Conservation (phyloP, 2,797 vertebrate species). For the Pyrrhura leucotis region DNA sequence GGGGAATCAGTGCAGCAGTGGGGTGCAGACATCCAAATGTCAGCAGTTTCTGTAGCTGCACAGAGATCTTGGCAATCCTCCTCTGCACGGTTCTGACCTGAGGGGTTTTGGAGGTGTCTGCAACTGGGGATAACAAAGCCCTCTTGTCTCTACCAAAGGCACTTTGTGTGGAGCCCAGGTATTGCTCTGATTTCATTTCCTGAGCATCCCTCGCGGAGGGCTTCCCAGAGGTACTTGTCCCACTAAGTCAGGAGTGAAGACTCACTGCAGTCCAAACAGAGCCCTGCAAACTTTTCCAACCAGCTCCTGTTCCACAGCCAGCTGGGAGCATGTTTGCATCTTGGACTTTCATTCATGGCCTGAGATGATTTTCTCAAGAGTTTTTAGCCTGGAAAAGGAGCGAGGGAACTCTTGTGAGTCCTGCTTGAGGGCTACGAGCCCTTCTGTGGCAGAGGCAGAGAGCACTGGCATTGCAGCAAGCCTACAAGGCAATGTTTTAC, state of each 20-base stretch:
- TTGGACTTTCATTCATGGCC: background rate
- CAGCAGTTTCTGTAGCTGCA: background rate
- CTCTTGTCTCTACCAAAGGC: slow-evolving; percentile 52
- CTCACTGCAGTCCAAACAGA: background rate
- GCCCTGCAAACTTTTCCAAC: slow-evolving; percentile 4
- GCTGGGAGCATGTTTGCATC: background rate
- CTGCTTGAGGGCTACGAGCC: background rate
- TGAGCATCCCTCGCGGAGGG: slow-evolving; percentile 3
- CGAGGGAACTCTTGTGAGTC: background rate
- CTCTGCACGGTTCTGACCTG: slow-evolving; percentile 21
- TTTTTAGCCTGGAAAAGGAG: background rate
- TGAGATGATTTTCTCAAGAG: background rate
- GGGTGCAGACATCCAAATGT: background rate
- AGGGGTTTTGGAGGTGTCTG: slow-evolving; percentile 62
- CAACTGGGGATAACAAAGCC: slow-evolving; percentile 42
- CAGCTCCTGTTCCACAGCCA: background rate
- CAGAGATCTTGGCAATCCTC: slow-evolving; percentile 12
- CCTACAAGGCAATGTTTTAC: background rate
- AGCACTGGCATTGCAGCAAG: background rate
- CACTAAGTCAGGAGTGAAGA: slow-evolving; percentile 8
- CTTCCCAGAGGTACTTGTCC: slow-evolving; percentile 15
- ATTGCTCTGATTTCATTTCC: slow-evolving; percentile 64
- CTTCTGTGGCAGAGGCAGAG: background rate
- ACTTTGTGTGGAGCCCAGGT: slow-evolving; percentile 7
- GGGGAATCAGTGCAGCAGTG: background rate